Evolutionary conservation across 2,888 invertebrate genomes (phyloP).

Genomic region (Eurytoma adleriae): DNA sequence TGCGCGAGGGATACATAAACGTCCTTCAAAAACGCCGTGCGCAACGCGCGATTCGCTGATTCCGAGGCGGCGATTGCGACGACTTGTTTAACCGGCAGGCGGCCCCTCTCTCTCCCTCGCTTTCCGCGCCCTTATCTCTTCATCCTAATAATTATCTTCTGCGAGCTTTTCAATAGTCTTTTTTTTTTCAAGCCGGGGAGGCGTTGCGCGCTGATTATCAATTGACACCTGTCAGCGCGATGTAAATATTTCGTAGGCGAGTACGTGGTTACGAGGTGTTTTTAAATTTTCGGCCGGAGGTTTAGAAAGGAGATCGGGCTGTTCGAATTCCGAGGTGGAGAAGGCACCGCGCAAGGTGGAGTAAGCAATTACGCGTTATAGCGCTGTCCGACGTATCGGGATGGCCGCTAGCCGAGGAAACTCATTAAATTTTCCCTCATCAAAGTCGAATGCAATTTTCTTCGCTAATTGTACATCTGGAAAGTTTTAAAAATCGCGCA

Average conservation of each 20-base stretch:
- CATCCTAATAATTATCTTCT: constrained; percentile 47
- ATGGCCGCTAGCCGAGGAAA: too few relatives aligned
- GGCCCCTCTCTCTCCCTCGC: constrained; percentile 3
- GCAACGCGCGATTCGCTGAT: constrained; percentile 30
- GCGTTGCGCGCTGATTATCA: constrained; percentile 22
- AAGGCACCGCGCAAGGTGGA: too few relatives aligned
- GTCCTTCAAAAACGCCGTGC: constrained; percentile 35
- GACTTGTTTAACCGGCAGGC: constrained; percentile 33
- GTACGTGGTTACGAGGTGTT: too few relatives aligned
- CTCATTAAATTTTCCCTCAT: too few relatives aligned
- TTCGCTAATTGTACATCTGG: too few relatives aligned
- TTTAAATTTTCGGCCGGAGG: too few relatives aligned
- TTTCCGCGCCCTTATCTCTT: constrained; percentile 3
- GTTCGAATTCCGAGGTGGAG: not conserved
- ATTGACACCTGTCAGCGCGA: not conserved
- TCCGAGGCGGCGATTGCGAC: not conserved
- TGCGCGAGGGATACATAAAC: constrained; percentile 41
- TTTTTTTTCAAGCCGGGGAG: constrained; percentile 6
- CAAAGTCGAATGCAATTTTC: too few relatives aligned
- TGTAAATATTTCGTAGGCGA: not conserved
- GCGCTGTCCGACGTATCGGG: too few relatives aligned
- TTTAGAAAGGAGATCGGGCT: too few relatives aligned
- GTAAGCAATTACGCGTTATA: too few relatives aligned
- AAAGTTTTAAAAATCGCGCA: too few relatives aligned
- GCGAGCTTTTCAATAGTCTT: not conserved